Evolutionary conservation across 2,113 vertebrate species (phyloP).

Genomic region (Hylia prasina): DNA sequence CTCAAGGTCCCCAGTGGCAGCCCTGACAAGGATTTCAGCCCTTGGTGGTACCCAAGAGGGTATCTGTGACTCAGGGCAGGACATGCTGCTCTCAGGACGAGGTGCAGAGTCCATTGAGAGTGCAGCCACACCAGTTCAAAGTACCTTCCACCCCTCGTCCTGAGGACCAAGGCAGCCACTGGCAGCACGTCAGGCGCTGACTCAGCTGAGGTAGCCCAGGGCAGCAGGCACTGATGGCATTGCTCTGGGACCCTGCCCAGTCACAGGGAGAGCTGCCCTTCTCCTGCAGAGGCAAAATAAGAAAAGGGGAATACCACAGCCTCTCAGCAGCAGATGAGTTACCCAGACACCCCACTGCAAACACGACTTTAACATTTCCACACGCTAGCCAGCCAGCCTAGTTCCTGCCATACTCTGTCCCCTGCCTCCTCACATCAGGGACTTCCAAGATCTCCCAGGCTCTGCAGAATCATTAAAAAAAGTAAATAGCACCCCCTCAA

Average conservation of each 20-base stretch:
- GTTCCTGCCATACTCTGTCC: neutral
- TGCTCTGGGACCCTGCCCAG: neutral
- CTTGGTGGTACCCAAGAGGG: neutral
- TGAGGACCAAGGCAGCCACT: rapidly evolving
- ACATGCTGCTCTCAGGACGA: neutral
- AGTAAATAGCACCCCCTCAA: neutral
- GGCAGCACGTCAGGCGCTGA: neutral
- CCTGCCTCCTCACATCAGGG: neutral
- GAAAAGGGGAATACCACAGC: neutral
- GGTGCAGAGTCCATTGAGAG: neutral
- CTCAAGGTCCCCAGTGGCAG: neutral
- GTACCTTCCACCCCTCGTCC: neutral
- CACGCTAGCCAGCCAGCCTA: rapidly evolving
- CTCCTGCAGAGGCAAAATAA: neutral
- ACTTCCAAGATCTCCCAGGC: neutral
- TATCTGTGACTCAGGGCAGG: neutral
- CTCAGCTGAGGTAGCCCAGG: neutral
- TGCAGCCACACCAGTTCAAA: neutral
- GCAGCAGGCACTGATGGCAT: neutral
- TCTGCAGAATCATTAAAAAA: neutral
- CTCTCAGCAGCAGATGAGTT: neutral
- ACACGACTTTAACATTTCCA: rapidly evolving
- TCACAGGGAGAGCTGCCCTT: neutral
- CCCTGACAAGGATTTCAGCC: neutral
- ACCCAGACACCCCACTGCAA: neutral